A percentile compares a stretch with the other conserved stretches of the same genome.
Evolutionary conservation across 1,140 invertebrate genomes (phyloP).

Genomic region (Hylaeus volcanicus): DNA sequence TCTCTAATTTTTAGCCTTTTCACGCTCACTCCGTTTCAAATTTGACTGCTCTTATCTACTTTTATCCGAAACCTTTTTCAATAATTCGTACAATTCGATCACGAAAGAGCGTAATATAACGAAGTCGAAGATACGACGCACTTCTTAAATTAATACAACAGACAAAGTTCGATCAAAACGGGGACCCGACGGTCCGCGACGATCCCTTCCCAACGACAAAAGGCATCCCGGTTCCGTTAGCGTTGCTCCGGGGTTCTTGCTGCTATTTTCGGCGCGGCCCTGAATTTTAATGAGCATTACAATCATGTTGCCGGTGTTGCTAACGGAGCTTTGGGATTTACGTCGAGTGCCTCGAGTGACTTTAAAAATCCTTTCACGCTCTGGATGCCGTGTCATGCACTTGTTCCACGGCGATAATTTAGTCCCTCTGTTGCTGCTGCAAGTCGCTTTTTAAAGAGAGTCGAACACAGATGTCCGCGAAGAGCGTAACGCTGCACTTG

Average conservation of each 20-base stretch:
- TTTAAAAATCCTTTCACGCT: conserved; percentile 20
- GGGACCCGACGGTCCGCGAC: no score
- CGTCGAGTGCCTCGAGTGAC: background rate
- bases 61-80: no score
- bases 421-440: background rate
- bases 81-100: no score
- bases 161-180: no score
- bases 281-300: conserved; percentile 43
- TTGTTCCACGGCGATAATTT: background rate
- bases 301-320: conserved; percentile 5
- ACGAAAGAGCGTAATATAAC: no score
- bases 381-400: background rate
- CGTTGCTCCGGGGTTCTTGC: conserved; percentile 1
- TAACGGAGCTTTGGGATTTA: background rate
- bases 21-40: no score
- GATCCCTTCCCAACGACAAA: background rate
- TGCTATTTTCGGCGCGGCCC: conserved; percentile 36
- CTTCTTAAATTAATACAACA: no score
- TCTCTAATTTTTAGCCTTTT: no score
- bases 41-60: no score
- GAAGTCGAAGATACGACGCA: no score
- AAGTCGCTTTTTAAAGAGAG: background rate
- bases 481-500: no score
- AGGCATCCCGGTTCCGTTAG: background rate
- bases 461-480: no score